Evolutionary conservation across 2,797 vertebrate species (phyloP), one percentile per base, ranked within the genome.

Genomic region (Chiloscyllium punctatum): DNA sequence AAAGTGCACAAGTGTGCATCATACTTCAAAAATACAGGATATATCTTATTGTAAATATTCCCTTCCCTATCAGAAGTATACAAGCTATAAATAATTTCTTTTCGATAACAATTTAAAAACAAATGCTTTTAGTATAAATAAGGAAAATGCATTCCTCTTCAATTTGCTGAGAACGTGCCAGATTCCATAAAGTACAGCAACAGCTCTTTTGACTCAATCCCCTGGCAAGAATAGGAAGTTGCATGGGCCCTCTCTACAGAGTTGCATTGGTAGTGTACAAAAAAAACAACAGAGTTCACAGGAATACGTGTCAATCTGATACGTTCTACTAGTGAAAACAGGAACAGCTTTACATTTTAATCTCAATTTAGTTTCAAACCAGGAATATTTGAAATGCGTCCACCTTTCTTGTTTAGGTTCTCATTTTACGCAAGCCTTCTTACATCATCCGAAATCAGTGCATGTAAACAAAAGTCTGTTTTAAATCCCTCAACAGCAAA

Each of bases 11-110:
- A 95, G 48, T 95, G 72, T 95, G 69, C 68, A 77, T 51, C 71
- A 95, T 57, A 72, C 71, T 95, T 95, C 51, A 95, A 95, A 95
- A 95, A 77, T 77, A 95, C 69, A 95, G 27, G 48, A 77, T 51
- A 30, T 74, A 94, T 94, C 48, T 77, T 71, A 48, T 13, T 69
- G 74, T 77, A 74, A 95, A 95, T 71, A 95, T 95, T 95, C 30
- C 51, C 71, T 77, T 77, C 77, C 23, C 90, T 69, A 42, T 69
- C 42, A n/a, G 27, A 69, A 27, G 42, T 92, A 53, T 71, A 30
- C 13, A 13, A 95, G 51, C 23, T 95, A 77, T 23, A 95, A 74
- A 74, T 77, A 53, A 11, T 53, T 74, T 42, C n/a, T 8, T 94
- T 53, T 94, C 18, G 13, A 51, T n/a, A 57, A 77, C 30, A 30